Evolutionary conservation across 2,888 invertebrate genomes (phyloP).

Genomic region (Drosophila ustulata): DNA sequence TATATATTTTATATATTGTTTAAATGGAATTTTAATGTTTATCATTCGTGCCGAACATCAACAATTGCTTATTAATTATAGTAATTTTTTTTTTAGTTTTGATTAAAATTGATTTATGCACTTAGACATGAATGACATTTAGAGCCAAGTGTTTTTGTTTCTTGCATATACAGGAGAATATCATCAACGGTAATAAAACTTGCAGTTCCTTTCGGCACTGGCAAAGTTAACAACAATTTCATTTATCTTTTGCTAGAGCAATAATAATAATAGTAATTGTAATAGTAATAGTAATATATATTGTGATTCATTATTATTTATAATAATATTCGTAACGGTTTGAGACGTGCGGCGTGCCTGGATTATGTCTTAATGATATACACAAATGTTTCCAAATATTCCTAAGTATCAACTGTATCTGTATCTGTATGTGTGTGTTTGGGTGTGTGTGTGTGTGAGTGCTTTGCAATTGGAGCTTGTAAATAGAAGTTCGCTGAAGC

Average conservation of each 20-base stretch:
- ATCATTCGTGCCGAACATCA: constrained; percentile 69
- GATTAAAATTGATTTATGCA: constrained; percentile 60
- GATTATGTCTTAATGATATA: constrained; percentile 71
- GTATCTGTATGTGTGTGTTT: constrained; percentile 11
- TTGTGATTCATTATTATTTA: constrained; percentile 45
- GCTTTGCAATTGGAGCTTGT: constrained; percentile 60
- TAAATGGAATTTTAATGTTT: constrained; percentile 44
- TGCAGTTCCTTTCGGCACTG: constrained; percentile 55
- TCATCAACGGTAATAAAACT: constrained; percentile 81
- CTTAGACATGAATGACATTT: constrained; percentile 44
- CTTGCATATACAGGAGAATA: constrained; percentile 69
- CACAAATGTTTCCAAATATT: constrained; percentile 65
- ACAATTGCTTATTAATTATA: constrained; percentile 69
- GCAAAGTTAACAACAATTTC: constrained; percentile 68
- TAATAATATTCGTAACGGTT: constrained; percentile 58
- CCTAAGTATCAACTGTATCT: constrained; percentile 15
- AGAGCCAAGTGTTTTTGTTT: constrained; percentile 28
- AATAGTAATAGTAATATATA: constrained; percentile 17
- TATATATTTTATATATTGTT: constrained; percentile 12
- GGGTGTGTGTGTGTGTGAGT: constrained; percentile 16
- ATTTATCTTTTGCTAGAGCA: constrained; percentile 34
- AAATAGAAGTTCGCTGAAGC: constrained; percentile 74
- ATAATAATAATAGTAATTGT: not conserved
- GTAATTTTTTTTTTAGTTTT: constrained; percentile 1
- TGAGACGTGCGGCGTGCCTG: constrained; percentile 58